A percentile compares a stretch with the other conserved stretches of the same genome.
These are phyloP conservation scores for Bubo blakistoni DNA, from an alignment of 2,113 vertebrate genomes.

Conservation along the genomic window DNA sequence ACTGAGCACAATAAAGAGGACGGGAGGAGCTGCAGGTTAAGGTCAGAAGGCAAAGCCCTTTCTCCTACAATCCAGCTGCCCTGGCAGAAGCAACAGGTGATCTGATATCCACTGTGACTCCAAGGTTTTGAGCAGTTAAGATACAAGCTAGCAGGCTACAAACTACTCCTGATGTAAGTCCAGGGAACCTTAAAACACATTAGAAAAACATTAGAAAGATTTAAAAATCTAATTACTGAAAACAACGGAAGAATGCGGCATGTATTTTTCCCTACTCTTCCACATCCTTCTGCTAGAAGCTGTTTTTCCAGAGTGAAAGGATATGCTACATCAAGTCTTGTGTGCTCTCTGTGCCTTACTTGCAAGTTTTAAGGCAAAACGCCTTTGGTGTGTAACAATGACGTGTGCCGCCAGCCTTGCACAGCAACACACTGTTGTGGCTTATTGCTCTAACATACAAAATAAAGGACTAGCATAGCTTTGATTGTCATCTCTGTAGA, in stretches of 20 bases:
- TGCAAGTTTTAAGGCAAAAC: background rate
- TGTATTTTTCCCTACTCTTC: constrained; percentile 19
- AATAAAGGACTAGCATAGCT: background rate
- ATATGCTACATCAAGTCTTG: background rate
- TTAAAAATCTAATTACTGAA: background rate
- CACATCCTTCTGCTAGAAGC: background rate
- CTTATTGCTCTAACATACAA: constrained; percentile 16
- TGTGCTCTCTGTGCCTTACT: background rate
- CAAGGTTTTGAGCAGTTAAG: background rate
- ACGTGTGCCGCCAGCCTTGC: background rate
- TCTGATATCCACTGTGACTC: background rate
- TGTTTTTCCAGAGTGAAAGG: background rate
- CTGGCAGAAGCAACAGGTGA: background rate
- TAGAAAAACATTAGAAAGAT: background rate
- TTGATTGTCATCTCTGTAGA: constrained; percentile 24
- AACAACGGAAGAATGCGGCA: background rate
- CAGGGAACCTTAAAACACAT: background rate
- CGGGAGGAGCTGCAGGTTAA: background rate
- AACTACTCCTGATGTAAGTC: background rate
- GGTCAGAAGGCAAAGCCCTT: background rate
- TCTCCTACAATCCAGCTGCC: constrained; percentile 10
- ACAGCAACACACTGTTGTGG: background rate
- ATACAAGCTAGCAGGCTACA: background rate
- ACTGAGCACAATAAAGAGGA: background rate
- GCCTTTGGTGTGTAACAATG: background rate